Evolutionary conservation across 2,888 invertebrate genomes (phyloP).

Genomic region (Allolobophora icterica): DNA sequence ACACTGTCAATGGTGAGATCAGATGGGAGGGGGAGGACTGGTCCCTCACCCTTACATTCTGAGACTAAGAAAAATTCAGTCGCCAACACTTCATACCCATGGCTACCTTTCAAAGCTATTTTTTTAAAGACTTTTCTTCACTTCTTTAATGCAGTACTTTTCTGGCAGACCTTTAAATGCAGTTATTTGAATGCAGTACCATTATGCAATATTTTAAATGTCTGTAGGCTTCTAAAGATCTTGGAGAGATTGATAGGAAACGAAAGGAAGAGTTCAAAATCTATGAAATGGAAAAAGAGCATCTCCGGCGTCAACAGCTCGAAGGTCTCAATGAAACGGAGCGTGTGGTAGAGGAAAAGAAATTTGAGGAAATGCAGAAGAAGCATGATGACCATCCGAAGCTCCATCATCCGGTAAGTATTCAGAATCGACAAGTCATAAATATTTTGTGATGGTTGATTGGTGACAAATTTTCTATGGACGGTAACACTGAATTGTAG

Average conservation of each 20-base stretch:
- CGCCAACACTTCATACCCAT: too few relatives aligned
- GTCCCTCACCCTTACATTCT: too few relatives aligned
- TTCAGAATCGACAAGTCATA: neutral
- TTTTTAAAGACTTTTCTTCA: too few relatives aligned
- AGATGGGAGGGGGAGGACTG: too few relatives aligned
- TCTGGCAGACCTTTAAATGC: too few relatives aligned
- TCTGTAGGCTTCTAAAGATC: slow-evolving; percentile 73
- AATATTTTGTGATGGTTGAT: neutral
- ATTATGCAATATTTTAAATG: neutral
- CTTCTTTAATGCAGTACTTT: too few relatives aligned
- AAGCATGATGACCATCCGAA: slow-evolving; percentile 86
- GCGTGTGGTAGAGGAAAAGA: slow-evolving; percentile 69
- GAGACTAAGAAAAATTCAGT: too few relatives aligned
- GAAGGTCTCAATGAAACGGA: slow-evolving; percentile 76
- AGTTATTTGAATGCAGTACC: too few relatives aligned
- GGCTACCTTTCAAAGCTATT: too few relatives aligned
- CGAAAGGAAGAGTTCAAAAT: slow-evolving; percentile 87
- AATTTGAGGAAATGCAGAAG: slow-evolving; percentile 75
- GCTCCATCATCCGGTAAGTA: slow-evolving; percentile 67
- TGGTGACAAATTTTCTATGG: neutral
- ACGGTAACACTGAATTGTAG: neutral
- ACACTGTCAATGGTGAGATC: too few relatives aligned
- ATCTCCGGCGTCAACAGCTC: slow-evolving; percentile 74
- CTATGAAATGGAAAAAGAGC: slow-evolving; percentile 96
- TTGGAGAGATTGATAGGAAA: slow-evolving; percentile 80